Base-by-base conservation (phyloP, 2,113 vertebrate genomes). In the Phyllostomus hastatus region DNA sequence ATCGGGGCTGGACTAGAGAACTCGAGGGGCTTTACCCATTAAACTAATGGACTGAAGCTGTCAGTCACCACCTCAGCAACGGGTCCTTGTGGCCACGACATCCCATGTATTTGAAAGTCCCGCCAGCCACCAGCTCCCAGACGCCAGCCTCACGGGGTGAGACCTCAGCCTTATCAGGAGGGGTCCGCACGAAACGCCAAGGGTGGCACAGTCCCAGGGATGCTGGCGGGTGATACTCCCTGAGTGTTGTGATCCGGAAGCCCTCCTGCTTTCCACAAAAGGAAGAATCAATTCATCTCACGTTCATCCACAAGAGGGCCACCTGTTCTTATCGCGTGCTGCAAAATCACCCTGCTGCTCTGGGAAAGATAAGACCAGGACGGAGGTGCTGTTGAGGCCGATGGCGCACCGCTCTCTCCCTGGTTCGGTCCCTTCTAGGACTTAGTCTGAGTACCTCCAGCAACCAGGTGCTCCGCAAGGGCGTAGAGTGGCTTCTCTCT, bases 221-320 rank as follows among this genome's bases (percentile, higher is more conserved):
- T 2, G 0, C 2, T n/a, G 50, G n/a, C 17, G 15, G 28, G 15
- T 31, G 31, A 12, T 43, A 4, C 5, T 0, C 4, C 7, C 4
- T 1, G 8, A 15, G 1, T 52, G 10, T 89, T 89, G 10, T 79
- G 17, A 61, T 38, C 79, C 26, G 50, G 28, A 72, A 43, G 35
- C 1, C n/a, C 41, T 9, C 0, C 7, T 66, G 1, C 46, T 57
- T 90, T 76, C 88, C 43, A 54, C 20, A 38, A n/a, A 43, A 38
- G 10, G n/a, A 28, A 24, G 24, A 89, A 24, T 5, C 26, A 10
- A 16, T 33, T 87, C 52, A 66, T 70, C 31, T 80, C 67, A 67
- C 0, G 1, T 35, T 93, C 57, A 87, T 38, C 83, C 84, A 93
- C 94, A 69, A 93, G 87, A 76, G 57, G 83, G 88, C 84, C 91